Percentiles rank a stretch among this genome's conserved stretches.
Evolutionary conservation across 2,113 vertebrate genomes (phyloP).

Genomic region (Scomber colias): DNA sequence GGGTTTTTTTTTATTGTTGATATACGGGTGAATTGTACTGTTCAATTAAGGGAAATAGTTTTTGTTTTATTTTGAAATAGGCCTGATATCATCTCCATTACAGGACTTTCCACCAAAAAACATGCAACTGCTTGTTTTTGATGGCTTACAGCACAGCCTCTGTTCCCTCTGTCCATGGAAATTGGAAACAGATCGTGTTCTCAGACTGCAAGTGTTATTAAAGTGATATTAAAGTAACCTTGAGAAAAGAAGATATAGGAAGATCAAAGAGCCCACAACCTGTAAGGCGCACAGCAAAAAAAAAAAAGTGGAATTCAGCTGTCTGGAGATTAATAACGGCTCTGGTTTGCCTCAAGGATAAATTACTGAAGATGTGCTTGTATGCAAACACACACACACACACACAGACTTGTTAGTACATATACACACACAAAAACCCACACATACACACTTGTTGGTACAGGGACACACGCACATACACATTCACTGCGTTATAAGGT

Average conservation of each 20-base stretch:
- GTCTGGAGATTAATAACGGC: conserved; percentile 57
- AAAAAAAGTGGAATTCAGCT: conserved; percentile 40
- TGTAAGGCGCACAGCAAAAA: conserved; percentile 11
- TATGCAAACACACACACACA: conserved; percentile 19
- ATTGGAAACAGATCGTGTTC: conserved; percentile 12
- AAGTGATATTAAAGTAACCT: conserved; percentile 57
- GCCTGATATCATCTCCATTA: not conserved
- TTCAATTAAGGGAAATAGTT: conserved; percentile 4
- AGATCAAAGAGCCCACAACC: conserved; percentile 56
- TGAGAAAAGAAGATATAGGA: conserved; percentile 44
- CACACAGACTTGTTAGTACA: conserved; percentile 2
- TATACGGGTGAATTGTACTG: conserved; percentile 9
- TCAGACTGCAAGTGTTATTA: not conserved
- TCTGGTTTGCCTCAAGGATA: conserved; percentile 25
- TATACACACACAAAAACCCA: not conserved
- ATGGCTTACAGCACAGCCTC: not conserved
- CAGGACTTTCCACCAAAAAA: no score
- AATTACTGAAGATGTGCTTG: conserved; percentile 21
- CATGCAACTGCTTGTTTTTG: not conserved
- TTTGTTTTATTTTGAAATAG: conserved; percentile 21
- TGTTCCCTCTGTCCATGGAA: conserved; percentile 10
- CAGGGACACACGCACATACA: not conserved
- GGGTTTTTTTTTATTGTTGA: not conserved
- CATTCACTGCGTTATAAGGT: conserved; percentile 7
- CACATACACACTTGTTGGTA: conserved; percentile 6